Percentiles rank a stretch among this genome's conserved stretches.
phyloP scores from a whole-genome alignment of 2,113 vertebrate genomes.

The Serilophus lunatus region DNA sequence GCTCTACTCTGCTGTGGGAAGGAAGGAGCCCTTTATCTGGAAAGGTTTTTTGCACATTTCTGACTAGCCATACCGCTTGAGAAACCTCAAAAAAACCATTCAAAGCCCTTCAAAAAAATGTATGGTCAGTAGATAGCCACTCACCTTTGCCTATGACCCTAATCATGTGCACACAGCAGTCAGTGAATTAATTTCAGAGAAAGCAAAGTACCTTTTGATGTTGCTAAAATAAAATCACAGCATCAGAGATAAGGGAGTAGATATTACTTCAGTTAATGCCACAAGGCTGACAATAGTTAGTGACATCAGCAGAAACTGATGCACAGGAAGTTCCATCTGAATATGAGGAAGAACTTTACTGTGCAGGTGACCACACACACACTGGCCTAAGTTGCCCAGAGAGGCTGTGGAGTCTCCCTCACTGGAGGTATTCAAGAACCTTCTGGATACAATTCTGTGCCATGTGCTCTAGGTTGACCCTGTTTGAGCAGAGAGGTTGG shows the following conservation, averaged over 20 bases:
- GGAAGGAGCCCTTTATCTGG: background rate
- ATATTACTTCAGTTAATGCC: background rate
- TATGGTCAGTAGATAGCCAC: rapidly evolving
- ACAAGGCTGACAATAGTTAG: background rate
- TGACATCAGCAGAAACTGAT: background rate
- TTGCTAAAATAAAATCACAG: background rate
- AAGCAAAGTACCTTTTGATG: background rate
- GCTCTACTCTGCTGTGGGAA: background rate
- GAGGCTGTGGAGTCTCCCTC: background rate
- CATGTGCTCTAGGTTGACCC: background rate
- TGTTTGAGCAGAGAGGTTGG: background rate
- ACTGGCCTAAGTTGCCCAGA: background rate
- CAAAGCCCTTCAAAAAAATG: rapidly evolving
- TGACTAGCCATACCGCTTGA: background rate
- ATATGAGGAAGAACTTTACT: background rate
- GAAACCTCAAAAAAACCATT: background rate
- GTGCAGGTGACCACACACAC: too few relatives aligned
- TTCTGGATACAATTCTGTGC: background rate
- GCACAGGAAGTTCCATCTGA: background rate
- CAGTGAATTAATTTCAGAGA: background rate
- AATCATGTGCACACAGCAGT: background rate
- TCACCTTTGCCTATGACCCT: background rate
- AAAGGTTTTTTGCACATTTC: background rate
- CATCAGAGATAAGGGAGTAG: background rate
- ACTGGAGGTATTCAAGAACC: background rate